Conservation (phyloP, 2,888 invertebrate genomes). For the Laspeyria flexula region DNA sequence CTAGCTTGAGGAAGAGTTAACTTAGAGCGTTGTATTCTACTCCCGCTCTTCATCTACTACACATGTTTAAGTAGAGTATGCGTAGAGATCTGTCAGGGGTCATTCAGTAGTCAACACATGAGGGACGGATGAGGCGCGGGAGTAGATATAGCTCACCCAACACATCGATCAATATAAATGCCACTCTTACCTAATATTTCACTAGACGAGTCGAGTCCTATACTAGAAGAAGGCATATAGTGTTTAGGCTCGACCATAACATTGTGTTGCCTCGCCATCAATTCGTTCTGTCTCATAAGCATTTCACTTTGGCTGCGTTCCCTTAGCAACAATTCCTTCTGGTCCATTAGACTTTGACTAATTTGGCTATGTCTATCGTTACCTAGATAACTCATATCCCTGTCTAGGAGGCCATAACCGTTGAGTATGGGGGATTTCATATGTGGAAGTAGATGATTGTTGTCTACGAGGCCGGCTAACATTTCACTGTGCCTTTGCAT, state of each 20-base stretch:
- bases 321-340: constrained; percentile 69
- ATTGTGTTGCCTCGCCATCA: constrained; percentile 72
- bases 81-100: too few species aligned
- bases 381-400: constrained; percentile 72
- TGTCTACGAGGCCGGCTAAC: constrained; percentile 74
- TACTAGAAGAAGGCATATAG: constrained; percentile 74
- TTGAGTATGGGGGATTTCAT: constrained; percentile 71
- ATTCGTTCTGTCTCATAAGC: constrained; percentile 75
- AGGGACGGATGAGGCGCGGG: constrained; percentile 3
- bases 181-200: constrained; percentile 79
- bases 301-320: constrained; percentile 72
- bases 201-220: constrained; percentile 79
- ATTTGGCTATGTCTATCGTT: constrained; percentile 78
- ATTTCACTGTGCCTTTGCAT: constrained; percentile 78
- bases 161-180: constrained; percentile 1
- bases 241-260: constrained; percentile 73
- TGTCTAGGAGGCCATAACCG: constrained; percentile 75
- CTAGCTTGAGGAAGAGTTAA: neutral
- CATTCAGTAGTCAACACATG: too few species aligned
- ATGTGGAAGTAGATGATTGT: constrained; percentile 67
- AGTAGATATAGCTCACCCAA: neutral
- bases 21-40: neutral
- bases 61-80: too few species aligned
- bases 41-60: constrained; percentile 5
- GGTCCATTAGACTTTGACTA: constrained; percentile 70